phyloP scores from a whole-genome alignment of 2,797 vertebrate genomes.

The Cryptoblepharus egeriae region DNA sequence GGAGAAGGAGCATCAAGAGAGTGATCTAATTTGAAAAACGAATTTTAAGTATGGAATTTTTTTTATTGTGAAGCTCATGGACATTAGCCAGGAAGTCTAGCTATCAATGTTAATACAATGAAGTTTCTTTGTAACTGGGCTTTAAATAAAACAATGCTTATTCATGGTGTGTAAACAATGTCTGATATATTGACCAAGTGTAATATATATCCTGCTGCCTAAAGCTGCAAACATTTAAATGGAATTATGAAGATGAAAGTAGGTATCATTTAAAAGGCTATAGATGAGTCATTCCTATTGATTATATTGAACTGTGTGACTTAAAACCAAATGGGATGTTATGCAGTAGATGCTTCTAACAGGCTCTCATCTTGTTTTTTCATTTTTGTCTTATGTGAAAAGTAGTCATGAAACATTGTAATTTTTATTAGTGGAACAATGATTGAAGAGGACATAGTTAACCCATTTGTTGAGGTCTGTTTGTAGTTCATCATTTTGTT shows the following conservation, averaged over 20 bases:
- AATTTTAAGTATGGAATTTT: constrained; percentile 7
- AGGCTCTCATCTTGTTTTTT: too few relatives aligned
- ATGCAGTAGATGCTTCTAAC: background rate
- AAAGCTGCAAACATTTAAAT: constrained; percentile 41
- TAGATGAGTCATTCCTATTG: background rate
- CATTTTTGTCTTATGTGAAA: background rate
- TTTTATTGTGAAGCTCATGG: background rate
- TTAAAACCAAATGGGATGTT: background rate
- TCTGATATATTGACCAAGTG: constrained; percentile 32
- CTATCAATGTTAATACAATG: constrained; percentile 41
- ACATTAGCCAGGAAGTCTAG: constrained; percentile 38
- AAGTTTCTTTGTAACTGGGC: constrained; percentile 46
- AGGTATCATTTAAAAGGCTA: background rate
- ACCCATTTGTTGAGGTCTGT: background rate
- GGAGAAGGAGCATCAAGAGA: constrained; percentile 9
- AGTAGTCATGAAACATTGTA: background rate
- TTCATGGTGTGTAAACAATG: background rate
- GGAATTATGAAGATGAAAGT: background rate
- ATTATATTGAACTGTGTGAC: background rate
- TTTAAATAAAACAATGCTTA: constrained; percentile 44
- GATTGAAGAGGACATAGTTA: background rate
- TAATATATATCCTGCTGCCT: constrained; percentile 48
- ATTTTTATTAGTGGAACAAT: background rate
- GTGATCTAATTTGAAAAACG: constrained; percentile 29
- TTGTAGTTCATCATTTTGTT: too few relatives aligned